Conservation (phyloP, 53 echinoderm and acorn worm genomes). For the Glandiceps talaboti region DNA sequence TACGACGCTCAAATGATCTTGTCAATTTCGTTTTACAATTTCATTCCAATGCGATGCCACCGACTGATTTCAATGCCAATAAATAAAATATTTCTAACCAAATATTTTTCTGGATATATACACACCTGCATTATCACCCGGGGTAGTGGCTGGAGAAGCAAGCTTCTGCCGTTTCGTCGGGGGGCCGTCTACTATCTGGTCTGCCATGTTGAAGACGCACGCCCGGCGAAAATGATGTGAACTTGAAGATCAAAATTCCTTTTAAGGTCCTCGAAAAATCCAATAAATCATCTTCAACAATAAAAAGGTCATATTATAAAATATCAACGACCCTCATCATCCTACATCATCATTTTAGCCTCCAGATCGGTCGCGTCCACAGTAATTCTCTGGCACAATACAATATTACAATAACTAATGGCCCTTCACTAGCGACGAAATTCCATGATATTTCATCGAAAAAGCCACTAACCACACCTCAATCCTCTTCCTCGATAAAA, state of each 20-base stretch:
- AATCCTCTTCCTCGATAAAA: conserved; percentile 1
- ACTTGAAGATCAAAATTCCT: conserved; percentile 14
- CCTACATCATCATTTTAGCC: background rate
- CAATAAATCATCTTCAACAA: conserved; percentile 8
- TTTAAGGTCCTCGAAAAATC: conserved; percentile 9
- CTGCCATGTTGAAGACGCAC: conserved; percentile 63
- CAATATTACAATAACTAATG: background rate
- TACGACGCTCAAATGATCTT: too few species aligned
- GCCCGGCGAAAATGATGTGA: conserved; percentile 26
- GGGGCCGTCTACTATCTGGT: conserved; percentile 85
- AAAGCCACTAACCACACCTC: background rate
- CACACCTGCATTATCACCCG: conserved; percentile 40
- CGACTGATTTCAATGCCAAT: too few species aligned
- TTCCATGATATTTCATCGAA: background rate
- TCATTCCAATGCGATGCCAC: too few species aligned
- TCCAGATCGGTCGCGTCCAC: background rate
- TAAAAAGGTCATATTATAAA: background rate
- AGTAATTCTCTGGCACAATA: conserved; percentile 4
- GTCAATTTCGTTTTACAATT: too few species aligned
- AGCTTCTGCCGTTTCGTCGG: conserved; percentile 95
- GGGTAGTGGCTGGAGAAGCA: conserved; percentile 51
- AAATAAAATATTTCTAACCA: too few species aligned
- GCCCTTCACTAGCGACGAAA: background rate
- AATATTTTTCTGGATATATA: too few species aligned
- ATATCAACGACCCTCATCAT: background rate